Conservation (phyloP, 2,888 invertebrate species). For the Noctua janthina region DNA sequence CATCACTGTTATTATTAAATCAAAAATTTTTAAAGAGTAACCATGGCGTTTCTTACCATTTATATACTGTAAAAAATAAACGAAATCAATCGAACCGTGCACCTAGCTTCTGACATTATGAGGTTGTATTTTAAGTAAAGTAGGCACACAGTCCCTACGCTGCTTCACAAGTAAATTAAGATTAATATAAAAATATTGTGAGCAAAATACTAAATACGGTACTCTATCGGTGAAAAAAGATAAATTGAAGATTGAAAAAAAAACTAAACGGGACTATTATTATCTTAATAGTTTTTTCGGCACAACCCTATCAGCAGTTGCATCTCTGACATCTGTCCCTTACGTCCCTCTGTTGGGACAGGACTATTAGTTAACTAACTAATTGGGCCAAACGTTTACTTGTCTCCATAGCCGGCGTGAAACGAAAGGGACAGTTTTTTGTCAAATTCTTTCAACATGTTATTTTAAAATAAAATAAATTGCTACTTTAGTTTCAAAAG, state of each 20-base stretch:
- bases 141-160: not conserved
- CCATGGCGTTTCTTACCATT: not conserved
- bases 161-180: not conserved
- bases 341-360: constrained; percentile 71
- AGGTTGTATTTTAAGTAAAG: not conserved
- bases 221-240: not conserved
- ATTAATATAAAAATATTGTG: not conserved
- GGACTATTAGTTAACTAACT: constrained; percentile 82
- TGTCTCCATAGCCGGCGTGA: constrained; percentile 40
- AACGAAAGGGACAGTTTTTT: constrained; percentile 58
- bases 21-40: not conserved
- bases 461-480: constrained; percentile 45
- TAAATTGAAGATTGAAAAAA: not conserved
- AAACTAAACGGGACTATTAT: not conserved
- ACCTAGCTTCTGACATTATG: not conserved
- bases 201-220: not conserved
- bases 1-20: no score
- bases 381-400: constrained; percentile 74
- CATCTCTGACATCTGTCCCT: constrained; percentile 62
- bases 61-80: not conserved
- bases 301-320: constrained; percentile 49
- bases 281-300: not conserved
- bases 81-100: not conserved
- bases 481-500: not conserved
- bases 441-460: constrained; percentile 50